Evolutionary conservation across 2,113 vertebrate genomes (phyloP).

Genomic region (Falco punctatus): DNA sequence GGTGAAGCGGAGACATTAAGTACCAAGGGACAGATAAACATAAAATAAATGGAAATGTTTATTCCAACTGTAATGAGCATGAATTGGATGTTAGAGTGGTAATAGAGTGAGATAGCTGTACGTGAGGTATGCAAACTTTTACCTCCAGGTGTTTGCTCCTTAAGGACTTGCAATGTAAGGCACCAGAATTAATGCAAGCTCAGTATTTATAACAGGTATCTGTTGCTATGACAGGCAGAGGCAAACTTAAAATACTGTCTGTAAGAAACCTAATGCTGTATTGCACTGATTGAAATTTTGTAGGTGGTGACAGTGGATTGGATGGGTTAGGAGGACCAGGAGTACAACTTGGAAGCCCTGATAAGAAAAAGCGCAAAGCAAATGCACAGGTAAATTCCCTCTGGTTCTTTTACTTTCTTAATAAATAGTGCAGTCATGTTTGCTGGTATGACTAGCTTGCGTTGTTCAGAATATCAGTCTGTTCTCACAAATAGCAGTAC

Average conservation of each 20-base stretch:
- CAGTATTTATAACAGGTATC: neutral
- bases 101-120: neutral
- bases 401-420: neutral
- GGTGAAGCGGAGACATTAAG: neutral
- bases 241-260: neutral
- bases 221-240: neutral
- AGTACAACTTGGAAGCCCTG: conserved; percentile 82
- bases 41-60: neutral
- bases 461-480: neutral
- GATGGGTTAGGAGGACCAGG: conserved; percentile 83
- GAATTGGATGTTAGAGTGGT: neutral
- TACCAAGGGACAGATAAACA: neutral
- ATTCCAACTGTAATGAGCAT: neutral
- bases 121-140: neutral
- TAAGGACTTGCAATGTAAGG: neutral
- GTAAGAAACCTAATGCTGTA: neutral
- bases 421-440: neutral
- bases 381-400: conserved; percentile 78
- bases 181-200: neutral
- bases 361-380: conserved; percentile 87
- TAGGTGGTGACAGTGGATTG: conserved; percentile 84
- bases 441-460: neutral
- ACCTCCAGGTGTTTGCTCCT: neutral
- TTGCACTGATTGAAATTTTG: conserved; percentile 50
- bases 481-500: neutral